Evolutionary conservation across 2,888 invertebrate species (phyloP).

Genomic region (Podabrus alpinus): DNA sequence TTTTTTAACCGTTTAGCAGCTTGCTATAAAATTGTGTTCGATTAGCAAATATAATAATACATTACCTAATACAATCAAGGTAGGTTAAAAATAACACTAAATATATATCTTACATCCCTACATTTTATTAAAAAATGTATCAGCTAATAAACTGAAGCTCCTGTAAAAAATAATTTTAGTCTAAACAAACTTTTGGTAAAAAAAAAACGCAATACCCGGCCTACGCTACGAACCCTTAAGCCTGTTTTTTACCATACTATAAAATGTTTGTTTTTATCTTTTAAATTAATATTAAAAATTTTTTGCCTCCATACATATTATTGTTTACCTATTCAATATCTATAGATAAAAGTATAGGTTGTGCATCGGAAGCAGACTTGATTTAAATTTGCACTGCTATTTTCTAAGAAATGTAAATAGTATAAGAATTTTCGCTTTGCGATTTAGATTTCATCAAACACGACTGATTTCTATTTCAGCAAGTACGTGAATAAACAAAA

Average conservation of each 20-base stretch:
- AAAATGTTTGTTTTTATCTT: not conserved
- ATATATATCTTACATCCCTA: not conserved
- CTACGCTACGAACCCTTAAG: not conserved
- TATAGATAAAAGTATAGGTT: not conserved
- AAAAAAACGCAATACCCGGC: not conserved
- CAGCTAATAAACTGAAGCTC: not conserved
- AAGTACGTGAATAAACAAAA: constrained; percentile 2
- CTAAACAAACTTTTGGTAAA: not conserved
- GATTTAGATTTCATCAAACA: constrained; percentile 2
- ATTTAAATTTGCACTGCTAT: not conserved
- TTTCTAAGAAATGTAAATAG: not conserved
- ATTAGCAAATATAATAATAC: not conserved
- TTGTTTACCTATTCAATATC: not conserved
- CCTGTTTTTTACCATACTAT: not conserved
- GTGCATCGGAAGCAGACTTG: not conserved
- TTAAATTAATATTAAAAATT: not conserved
- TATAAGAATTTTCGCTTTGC: not conserved
- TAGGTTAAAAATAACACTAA: not conserved
- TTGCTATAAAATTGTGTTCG: not conserved
- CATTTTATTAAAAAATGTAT: not conserved
- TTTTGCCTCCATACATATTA: not conserved
- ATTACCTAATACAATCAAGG: no score
- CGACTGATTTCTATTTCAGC: not conserved
- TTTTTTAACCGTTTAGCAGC: no score
- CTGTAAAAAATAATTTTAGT: not conserved